Evolutionary conservation across 2,888 invertebrate genomes (phyloP), one percentile per base, ranked within the genome.

Genomic region (Mesorhabditis spiculigera): DNA sequence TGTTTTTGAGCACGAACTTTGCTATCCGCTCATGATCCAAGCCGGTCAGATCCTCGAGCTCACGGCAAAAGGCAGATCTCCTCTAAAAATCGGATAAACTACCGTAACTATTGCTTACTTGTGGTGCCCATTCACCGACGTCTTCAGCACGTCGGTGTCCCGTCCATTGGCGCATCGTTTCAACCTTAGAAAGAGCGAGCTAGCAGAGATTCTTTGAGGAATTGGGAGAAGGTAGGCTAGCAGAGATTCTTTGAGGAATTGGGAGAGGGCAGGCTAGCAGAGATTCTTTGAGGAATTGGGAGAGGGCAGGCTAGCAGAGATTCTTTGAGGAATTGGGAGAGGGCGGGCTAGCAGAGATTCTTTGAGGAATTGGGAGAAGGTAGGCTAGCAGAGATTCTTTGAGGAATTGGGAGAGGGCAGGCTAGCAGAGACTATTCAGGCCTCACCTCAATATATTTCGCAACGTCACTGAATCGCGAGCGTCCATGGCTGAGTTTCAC

Each of bases 381-480:
- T 3, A 28, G 28, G 28, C 28, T 28, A 28, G 28, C 28, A 28
- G 28, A 28, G 28, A 28, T 28, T 28, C 28, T 28, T 28, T 28
- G 28, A 28, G 28, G 28, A 28, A 28, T 28, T 28, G 28, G 28
- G 28, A 28, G 28, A 28, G 28, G 28, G 3, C 28, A 28, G 28
- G 28, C 28, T 28, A 28, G 28, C 28, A 28, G 28, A 28, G 28
- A 28, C 28, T 28, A 50, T 10, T 8, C 50, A 50, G 13, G 8
- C 13, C 50, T 10, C 13, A 10, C 50, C 58, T 50, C 58, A 50
- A 50, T n/a, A 50, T 50, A 50, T 50, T 50, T 50, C n/a, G 58
- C 8, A 50, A 50, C 58, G n/a, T 50, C 58, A 50, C 58, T n/a
- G 58, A 50, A 50, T 50, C 58, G 58, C n/a, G 58, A 50, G 8